These are phyloP conservation scores for Eustalomyia histrio DNA, from an alignment of 2,888 invertebrate genomes.

Conservation along the genomic window DNA sequence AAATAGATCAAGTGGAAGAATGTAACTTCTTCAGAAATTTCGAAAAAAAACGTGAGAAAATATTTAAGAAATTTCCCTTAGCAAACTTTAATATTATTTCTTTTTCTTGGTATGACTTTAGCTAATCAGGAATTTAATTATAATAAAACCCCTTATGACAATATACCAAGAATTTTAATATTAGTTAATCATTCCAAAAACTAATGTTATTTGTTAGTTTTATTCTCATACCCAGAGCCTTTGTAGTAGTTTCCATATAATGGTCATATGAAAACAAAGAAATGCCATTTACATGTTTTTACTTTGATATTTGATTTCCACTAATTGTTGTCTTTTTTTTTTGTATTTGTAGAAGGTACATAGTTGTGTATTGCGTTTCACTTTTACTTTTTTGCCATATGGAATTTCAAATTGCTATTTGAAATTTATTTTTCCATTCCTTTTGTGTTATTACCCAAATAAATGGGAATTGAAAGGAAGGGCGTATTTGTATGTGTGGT, in stretches of 20 bases:
- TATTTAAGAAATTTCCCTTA: conserved; percentile 6
- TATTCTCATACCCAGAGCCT: neutral
- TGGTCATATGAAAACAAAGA: conserved; percentile 55
- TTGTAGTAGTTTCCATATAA: conserved; percentile 2
- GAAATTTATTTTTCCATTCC: conserved; percentile 44
- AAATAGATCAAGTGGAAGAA: conserved; percentile 11
- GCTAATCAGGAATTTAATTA: conserved; percentile 66
- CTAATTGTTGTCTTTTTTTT: conserved; percentile 59
- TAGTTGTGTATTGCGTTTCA: conserved; percentile 77
- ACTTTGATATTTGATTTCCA: conserved; percentile 76
- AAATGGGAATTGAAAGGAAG: neutral
- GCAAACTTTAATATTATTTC: neutral
- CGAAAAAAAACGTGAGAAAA: conserved; percentile 51
- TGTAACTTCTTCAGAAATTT: neutral
- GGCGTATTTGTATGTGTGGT: neutral
- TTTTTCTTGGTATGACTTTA: conserved; percentile 13
- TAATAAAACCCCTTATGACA: conserved; percentile 29
- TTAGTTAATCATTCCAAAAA: conserved; percentile 50
- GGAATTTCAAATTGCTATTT: conserved; percentile 63
- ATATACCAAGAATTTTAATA: conserved; percentile 57
- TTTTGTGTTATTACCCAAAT: neutral
- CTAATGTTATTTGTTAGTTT: conserved; percentile 27
- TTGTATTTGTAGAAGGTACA: conserved; percentile 35
- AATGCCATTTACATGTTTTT: conserved; percentile 66
- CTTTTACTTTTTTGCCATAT: conserved; percentile 72